A percentile compares a stretch with the other conserved stretches of the same genome.
These are phyloP conservation scores for Atta cephalotes DNA, from an alignment of 1,140 invertebrate genomes.

Conservation along the genomic window DNA sequence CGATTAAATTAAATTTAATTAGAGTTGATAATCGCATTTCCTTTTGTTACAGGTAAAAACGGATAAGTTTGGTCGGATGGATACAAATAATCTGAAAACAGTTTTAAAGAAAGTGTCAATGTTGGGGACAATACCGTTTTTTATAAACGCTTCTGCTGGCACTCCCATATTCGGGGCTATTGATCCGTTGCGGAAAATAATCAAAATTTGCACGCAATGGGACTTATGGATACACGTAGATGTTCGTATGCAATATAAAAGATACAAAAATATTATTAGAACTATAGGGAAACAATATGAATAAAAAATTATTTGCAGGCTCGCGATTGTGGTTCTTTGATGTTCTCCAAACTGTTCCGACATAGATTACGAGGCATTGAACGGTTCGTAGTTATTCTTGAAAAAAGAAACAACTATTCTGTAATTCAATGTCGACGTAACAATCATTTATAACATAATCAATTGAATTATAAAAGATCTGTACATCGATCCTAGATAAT, in stretches of 20 bases:
- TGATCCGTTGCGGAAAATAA: conserved; percentile 92
- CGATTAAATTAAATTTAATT: not conserved
- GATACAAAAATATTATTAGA: not conserved
- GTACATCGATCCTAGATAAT: not conserved
- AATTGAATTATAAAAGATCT: not conserved
- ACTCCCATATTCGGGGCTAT: conserved; percentile 93
- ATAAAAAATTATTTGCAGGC: conserved; percentile 87
- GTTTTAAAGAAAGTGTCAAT: conserved; percentile 85
- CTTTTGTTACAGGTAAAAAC: conserved; percentile 87
- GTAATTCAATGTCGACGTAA: too few species aligned
- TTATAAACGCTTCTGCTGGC: conserved; percentile 91
- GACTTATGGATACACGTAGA: conserved; percentile 89
- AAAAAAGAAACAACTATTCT: too few species aligned
- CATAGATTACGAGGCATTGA: conserved; percentile 90
- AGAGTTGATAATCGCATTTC: not conserved
- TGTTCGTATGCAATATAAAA: conserved; percentile 85
- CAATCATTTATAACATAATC: too few species aligned
- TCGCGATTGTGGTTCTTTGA: conserved; percentile 90
- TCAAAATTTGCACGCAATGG: too few species aligned
- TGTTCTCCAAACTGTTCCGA: conserved; percentile 90
- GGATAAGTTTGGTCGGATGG: conserved; percentile 90
- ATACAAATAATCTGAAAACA: conserved; percentile 86
- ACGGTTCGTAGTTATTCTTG: conserved; percentile 85
- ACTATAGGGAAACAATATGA: not conserved
- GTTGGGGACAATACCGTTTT: conserved; percentile 87